Percentiles rank a stretch among this genome's conserved stretches.
Conservation (phyloP, 2,113 vertebrate genomes). For the Crypturellus undulatus region DNA sequence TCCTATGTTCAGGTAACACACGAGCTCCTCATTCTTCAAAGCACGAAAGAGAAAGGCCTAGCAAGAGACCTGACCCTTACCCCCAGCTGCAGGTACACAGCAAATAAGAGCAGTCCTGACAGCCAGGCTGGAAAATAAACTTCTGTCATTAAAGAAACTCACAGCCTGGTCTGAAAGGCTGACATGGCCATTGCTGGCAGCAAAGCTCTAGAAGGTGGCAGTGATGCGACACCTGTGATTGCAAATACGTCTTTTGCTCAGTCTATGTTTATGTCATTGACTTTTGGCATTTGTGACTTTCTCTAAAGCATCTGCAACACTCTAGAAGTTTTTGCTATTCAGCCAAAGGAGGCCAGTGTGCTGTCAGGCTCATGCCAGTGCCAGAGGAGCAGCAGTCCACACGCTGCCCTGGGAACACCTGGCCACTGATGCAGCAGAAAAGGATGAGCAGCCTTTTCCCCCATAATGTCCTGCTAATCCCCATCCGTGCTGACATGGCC, state of each 20-base stretch:
- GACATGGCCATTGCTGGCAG: neutral
- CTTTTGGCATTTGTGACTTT: neutral
- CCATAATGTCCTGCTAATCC: neutral
- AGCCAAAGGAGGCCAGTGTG: neutral
- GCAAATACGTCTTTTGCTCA: neutral
- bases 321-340: neutral
- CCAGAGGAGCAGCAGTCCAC: neutral
- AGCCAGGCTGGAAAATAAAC: neutral
- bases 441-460: fast-evolving
- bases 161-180: neutral
- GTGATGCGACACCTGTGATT: neutral
- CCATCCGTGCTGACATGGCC: neutral
- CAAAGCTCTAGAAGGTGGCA: neutral
- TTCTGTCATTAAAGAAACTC: neutral
- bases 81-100: neutral
- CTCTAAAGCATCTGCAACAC: neutral
- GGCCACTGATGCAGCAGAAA: neutral
- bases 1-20: neutral
- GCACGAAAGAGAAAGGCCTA: neutral
- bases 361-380: neutral
- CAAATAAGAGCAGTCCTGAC: neutral
- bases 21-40: neutral
- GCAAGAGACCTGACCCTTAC: neutral
- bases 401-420: neutral
- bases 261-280: neutral